A percentile compares a stretch with the other conserved stretches of the same genome.
Evolutionary conservation across 1,140 invertebrate genomes (phyloP).

Genomic region (Lepidurus packardi): DNA sequence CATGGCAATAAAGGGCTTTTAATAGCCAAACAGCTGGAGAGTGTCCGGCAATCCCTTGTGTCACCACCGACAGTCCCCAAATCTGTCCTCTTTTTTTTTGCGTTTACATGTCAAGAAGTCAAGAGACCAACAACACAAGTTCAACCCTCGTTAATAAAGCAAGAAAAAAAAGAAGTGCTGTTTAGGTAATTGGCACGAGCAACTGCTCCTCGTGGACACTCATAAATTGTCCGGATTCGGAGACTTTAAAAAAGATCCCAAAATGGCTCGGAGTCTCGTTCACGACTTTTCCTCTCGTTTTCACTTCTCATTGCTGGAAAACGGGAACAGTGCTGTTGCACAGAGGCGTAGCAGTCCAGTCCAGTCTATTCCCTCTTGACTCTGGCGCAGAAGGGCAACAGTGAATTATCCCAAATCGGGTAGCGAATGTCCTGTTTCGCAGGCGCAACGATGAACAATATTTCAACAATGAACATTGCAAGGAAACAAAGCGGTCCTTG

Average conservation of each 20-base stretch:
- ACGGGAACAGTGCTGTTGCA: not conserved
- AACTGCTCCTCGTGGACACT: not conserved
- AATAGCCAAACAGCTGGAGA: not conserved
- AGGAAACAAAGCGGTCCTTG: no score
- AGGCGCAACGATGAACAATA: no score
- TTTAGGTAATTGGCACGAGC: slow-evolving; percentile 14
- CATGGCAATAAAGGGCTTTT: not conserved
- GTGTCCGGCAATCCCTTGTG: not conserved
- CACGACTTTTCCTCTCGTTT: not conserved
- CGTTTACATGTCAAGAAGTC: not conserved
- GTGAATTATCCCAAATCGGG: no score
- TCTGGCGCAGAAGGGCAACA: no score
- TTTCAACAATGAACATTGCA: no score
- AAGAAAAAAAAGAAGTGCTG: not conserved
- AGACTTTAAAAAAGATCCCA: not conserved
- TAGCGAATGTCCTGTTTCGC: no score
- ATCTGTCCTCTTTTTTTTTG: not conserved
- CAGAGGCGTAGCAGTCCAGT: no score
- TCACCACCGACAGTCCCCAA: not conserved
- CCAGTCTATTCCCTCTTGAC: no score
- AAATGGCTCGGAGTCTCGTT: not conserved
- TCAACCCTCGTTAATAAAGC: not conserved
- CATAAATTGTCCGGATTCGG: slow-evolving; percentile 7
- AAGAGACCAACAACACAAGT: not conserved
- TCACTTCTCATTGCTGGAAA: not conserved